A percentile compares a stretch with the other conserved stretches of the same genome.
These are phyloP conservation scores for Enchytraeus crypticus DNA, from an alignment of 2,888 invertebrate genomes.

Conservation along the genomic window DNA sequence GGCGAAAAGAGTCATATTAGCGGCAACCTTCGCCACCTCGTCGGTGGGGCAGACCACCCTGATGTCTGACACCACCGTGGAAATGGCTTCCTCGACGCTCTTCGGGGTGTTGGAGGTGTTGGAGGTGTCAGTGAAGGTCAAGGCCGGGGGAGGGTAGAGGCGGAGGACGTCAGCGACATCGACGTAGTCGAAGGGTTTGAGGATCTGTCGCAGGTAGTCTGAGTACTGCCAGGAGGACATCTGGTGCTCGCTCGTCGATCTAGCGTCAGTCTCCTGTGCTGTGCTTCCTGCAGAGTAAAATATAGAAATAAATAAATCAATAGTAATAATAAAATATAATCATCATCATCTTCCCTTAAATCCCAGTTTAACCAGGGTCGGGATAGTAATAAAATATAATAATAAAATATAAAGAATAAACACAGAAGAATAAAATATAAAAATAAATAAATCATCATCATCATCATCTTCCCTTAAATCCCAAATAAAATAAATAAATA, in stretches of 20 bases:
- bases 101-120: no score
- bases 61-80: conserved; percentile 38
- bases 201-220: conserved; percentile 30
- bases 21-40: conserved; percentile 7
- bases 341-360: no score
- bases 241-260: conserved; percentile 19
- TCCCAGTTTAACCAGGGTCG: no score
- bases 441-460: no score
- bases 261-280: conserved; percentile 35
- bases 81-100: conserved; percentile 34
- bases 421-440: neutral
- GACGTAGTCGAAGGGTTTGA: conserved; percentile 33
- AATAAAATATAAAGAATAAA: neutral
- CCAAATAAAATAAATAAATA: neutral
- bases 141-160: conserved; percentile 9
- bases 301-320: neutral
- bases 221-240: conserved; percentile 33
- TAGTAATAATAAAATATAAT: no score
- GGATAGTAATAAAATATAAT: no score
- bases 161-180: neutral
- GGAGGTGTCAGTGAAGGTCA: no score
- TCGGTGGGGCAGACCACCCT: conserved; percentile 36
- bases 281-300: conserved; percentile 29
- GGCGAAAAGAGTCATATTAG: conserved; percentile 5
- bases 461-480: no score